Base-by-base conservation (phyloP, 1,140 invertebrate genomes). In the Bombus affinis region DNA sequence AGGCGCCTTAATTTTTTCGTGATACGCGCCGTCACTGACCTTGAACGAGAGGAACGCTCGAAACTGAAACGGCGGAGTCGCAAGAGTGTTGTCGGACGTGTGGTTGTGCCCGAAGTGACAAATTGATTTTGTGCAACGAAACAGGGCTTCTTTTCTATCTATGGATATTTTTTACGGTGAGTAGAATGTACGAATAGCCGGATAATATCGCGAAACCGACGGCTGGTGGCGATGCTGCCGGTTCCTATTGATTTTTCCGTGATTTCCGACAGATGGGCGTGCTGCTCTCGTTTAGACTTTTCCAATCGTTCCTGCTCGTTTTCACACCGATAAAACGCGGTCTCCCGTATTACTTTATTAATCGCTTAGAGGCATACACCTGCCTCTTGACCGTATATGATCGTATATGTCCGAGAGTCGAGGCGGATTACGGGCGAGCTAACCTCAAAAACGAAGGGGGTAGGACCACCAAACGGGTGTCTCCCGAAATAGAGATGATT, bases 401-500 rank as follows among this genome's bases (percentile, higher is more conserved):
- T 4, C 66, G 42, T 66, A 2, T 39, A 77, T 25, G 59, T 73
- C 25, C 22, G 53, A 37, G n/a, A 37, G 18, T n/a, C 62, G 42
- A 42, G 35, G 39, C 44, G 80, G 28, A 86, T 76, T 81, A 74
- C 80, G 28, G n/a, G 12, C 70, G 44, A 89, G 80, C 86, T 93
- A 93, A 93, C 92, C 92, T 93, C 92, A 92, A 92, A 93, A 85
- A 75, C 76, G 80, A 78, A 53, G 53, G 76, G 81, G 77, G 81
- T 70, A 72, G 74, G 86, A 65, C 79, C 76, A 89, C 88, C 86
- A 88, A 92, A 91, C 91, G 92, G 90, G 92, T 92, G 90, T 90
- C 91, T 92, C 92, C 89, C 89, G 88, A 93, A 92, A 93, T 93
- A 93, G 91, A 90, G 87, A 87, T 93, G 92, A 93, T 91, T 93